A percentile compares a stretch with the other conserved stretches of the same genome.
Evolutionary conservation across 2,888 invertebrate species (phyloP).

Genomic region (Drosophila paucipuncta): DNA sequence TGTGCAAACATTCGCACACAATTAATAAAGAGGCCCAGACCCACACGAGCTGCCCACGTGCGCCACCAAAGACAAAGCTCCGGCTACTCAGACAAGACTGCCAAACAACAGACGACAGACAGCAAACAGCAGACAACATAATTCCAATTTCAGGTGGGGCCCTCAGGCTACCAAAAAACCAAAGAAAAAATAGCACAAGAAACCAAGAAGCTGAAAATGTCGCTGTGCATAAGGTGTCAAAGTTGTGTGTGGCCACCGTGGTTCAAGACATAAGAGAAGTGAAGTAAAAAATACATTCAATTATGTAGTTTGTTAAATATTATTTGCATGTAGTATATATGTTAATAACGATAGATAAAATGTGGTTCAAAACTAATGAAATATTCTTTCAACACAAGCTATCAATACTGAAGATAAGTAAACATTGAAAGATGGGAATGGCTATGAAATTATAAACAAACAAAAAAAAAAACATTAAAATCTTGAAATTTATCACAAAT

Average conservation of each 20-base stretch:
- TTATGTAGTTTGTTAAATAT: neutral
- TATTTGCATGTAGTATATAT: neutral
- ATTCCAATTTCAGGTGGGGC: constrained; percentile 60
- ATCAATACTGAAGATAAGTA: neutral
- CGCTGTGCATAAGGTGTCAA: constrained; percentile 41
- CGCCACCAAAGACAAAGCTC: constrained; percentile 50
- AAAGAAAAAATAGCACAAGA: constrained; percentile 1
- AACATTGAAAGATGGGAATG: neutral
- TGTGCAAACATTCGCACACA: constrained; percentile 81
- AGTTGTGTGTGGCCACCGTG: constrained; percentile 30
- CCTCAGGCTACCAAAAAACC: constrained; percentile 53
- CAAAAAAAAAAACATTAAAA: neutral
- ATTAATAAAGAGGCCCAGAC: constrained; percentile 70
- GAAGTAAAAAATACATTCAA: neutral
- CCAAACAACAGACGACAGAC: constrained; percentile 5
- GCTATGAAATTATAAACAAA: neutral
- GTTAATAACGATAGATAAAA: neutral
- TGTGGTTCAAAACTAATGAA: neutral
- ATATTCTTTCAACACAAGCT: neutral
- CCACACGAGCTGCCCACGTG: constrained; percentile 55
- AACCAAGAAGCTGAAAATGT: constrained; percentile 52
- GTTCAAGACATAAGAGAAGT: neutral
- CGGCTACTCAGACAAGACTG: constrained; percentile 43
- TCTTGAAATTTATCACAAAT: neutral
- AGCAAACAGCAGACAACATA: constrained; percentile 63